A percentile compares a stretch with the other conserved stretches of the same genome.
These are phyloP conservation scores for Omphaloscelis lunosa DNA, from an alignment of 2,888 invertebrate species.

Conservation along the genomic window DNA sequence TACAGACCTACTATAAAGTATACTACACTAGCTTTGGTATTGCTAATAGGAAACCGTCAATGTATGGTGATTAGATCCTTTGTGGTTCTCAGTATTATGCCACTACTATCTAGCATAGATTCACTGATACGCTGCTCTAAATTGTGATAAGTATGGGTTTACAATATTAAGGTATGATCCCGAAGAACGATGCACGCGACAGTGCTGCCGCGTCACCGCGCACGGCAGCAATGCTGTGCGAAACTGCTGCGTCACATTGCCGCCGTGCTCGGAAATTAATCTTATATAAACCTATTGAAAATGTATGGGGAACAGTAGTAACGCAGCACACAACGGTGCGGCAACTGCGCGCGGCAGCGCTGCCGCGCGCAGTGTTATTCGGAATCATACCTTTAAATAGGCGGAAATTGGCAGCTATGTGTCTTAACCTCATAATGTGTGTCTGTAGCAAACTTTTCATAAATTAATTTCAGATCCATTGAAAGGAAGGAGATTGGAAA, in stretches of 20 bases:
- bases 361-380: too few relatives aligned
- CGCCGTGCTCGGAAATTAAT: too few relatives aligned
- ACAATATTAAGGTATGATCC: slow-evolving; percentile 9
- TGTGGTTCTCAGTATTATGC: slow-evolving; percentile 16
- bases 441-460: neutral
- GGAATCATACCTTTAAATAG: neutral
- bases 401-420: slow-evolving; percentile 16
- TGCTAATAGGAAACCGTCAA: slow-evolving; percentile 30
- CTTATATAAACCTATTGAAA: too few relatives aligned
- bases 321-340: too few relatives aligned
- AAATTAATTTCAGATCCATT: neutral
- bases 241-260: too few relatives aligned
- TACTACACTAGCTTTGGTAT: slow-evolving; percentile 20
- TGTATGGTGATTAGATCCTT: slow-evolving; percentile 49
- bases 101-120: slow-evolving; percentile 18
- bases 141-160: slow-evolving; percentile 12
- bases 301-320: too few relatives aligned
- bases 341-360: too few relatives aligned
- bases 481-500: neutral
- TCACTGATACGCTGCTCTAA: slow-evolving; percentile 4
- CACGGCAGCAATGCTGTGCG: too few relatives aligned
- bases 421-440: neutral
- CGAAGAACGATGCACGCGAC: too few relatives aligned
- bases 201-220: too few relatives aligned
- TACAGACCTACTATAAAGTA: neutral